phyloP scores from a whole-genome alignment of 2,797 vertebrate species.

The Anomalospiza imberbis region DNA sequence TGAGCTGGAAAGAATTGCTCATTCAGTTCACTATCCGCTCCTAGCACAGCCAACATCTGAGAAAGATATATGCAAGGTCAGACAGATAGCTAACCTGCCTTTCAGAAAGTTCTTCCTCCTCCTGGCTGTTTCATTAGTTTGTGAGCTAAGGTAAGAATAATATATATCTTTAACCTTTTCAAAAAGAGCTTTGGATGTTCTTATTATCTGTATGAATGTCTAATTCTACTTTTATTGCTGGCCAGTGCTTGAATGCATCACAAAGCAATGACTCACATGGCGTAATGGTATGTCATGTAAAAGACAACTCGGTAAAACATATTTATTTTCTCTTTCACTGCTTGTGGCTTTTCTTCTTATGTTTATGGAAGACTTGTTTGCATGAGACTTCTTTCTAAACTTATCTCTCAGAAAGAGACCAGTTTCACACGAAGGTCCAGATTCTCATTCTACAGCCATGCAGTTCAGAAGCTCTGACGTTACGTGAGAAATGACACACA shows the following conservation, averaged over 20 bases:
- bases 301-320: not conserved
- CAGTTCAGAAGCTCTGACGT: not conserved
- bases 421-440: not conserved
- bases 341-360: not conserved
- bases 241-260: not conserved
- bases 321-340: not conserved
- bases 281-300: not conserved
- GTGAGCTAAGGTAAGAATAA: conserved; percentile 6
- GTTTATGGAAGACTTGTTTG: not conserved
- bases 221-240: not conserved
- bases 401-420: not conserved
- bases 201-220: not conserved
- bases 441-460: not conserved
- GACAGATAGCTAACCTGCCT: not conserved
- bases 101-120: not conserved
- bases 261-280: not conserved
- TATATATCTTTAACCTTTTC: conserved; percentile 4
- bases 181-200: not conserved
- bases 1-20: not conserved
- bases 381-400: not conserved
- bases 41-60: not conserved
- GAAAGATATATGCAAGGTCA: not conserved
- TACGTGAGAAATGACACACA: not conserved
- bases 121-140: not conserved
- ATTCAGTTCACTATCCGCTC: not conserved